These are phyloP conservation scores for Merluccius polli DNA, from an alignment of 2,797 vertebrate genomes.

Conservation along the genomic window DNA sequence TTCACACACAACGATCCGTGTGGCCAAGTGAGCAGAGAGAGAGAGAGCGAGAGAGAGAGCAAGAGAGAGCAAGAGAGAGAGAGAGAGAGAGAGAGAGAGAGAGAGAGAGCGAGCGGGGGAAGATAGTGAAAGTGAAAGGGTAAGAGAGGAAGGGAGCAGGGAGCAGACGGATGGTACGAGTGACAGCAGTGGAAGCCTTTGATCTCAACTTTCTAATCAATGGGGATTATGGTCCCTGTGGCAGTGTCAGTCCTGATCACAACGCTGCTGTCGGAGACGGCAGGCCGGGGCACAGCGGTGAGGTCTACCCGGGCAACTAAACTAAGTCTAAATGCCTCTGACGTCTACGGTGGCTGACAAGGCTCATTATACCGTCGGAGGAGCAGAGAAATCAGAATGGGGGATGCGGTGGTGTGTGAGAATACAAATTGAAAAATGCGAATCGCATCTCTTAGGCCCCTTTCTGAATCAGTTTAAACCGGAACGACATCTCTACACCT, in stretches of 20 bases:
- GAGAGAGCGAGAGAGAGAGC: neutral
- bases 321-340: slow-evolving; percentile 14
- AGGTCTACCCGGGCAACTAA: slow-evolving; percentile 8
- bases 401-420: slow-evolving; percentile 6
- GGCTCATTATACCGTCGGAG: slow-evolving; percentile 7
- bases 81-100: too few species aligned
- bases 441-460: slow-evolving; percentile 12
- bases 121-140: neutral
- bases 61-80: neutral
- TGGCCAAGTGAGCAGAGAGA: neutral
- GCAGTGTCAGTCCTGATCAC: slow-evolving; percentile 61
- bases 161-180: slow-evolving; percentile 47
- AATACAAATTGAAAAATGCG: slow-evolving; percentile 11
- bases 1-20: too few species aligned
- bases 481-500: neutral
- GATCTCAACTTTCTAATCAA: slow-evolving; percentile 70
- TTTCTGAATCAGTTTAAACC: neutral
- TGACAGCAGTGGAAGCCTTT: slow-evolving; percentile 66
- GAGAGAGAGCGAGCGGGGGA: neutral
- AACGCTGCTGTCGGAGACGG: slow-evolving; percentile 18
- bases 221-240: slow-evolving; percentile 67
- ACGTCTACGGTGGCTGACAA: slow-evolving; percentile 8
- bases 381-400: slow-evolving; percentile 21
- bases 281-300: slow-evolving; percentile 27
- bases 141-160: slow-evolving; percentile 3